These are phyloP conservation scores for Loris lydekkerianus DNA, from an alignment of 2,797 vertebrate genomes.

Conservation along the genomic window DNA sequence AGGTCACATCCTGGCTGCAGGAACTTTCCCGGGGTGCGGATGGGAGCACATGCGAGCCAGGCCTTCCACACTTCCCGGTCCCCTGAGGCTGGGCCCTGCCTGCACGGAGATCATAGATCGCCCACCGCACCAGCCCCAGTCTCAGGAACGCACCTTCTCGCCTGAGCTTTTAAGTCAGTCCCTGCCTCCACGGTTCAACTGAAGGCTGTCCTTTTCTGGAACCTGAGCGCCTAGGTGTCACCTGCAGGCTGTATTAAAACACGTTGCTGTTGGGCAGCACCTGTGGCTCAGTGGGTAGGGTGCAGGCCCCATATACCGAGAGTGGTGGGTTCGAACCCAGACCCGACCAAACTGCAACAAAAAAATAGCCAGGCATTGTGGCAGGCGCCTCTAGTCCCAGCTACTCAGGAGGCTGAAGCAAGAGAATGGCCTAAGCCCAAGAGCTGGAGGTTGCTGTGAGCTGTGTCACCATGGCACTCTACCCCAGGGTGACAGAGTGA, in stretches of 20 bases:
- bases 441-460: too few relatives aligned
- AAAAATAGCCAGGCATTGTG: too few relatives aligned
- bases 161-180: neutral
- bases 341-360: too few relatives aligned
- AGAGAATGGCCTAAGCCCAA: too few relatives aligned
- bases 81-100: neutral
- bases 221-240: neutral
- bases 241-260: neutral
- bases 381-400: too few relatives aligned
- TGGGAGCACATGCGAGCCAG: neutral
- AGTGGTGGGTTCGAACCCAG: too few relatives aligned
- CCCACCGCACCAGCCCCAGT: neutral
- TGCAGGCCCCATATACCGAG: too few relatives aligned
- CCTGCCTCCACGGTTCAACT: neutral
- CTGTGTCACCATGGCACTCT: too few relatives aligned
- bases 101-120: too few relatives aligned
- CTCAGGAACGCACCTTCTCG: accelerated
- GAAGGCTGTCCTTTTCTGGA: neutral
- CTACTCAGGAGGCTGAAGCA: too few relatives aligned
- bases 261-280: neutral
- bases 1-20: neutral
- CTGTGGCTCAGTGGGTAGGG: too few relatives aligned
- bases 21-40: slow-evolving; percentile 3
- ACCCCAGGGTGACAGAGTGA: too few relatives aligned
- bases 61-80: neutral